A percentile compares a stretch with the other conserved stretches of the same genome.
Conservation (phyloP, 2,888 invertebrate genomes). For the Mimachlamys varia region DNA sequence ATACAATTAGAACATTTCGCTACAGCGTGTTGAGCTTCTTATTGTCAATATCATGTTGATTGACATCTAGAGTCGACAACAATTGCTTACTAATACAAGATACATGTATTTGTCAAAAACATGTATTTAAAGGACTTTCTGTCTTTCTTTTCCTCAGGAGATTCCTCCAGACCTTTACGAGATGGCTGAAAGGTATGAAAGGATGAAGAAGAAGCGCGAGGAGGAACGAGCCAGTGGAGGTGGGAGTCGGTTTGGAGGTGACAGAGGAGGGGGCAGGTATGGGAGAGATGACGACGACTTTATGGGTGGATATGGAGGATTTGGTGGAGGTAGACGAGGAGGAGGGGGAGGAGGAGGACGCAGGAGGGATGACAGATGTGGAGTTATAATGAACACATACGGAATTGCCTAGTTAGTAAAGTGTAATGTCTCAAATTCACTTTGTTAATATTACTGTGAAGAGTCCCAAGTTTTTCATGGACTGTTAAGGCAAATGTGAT, state of each 20-base stretch:
- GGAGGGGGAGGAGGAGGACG: constrained; percentile 62
- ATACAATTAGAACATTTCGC: too few relatives aligned
- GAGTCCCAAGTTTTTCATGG: neutral
- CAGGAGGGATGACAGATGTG: constrained; percentile 52
- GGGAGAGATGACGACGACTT: constrained; percentile 49
- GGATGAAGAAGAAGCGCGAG: constrained; percentile 69
- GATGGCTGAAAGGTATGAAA: constrained; percentile 90
- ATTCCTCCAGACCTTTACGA: constrained; percentile 89
- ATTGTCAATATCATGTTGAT: too few relatives aligned
- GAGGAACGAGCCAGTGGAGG: constrained; percentile 59
- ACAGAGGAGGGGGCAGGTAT: constrained; percentile 72
- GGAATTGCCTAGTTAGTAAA: constrained; percentile 58
- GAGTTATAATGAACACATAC: constrained; percentile 54
- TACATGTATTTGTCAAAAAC: neutral
- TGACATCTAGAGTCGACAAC: too few relatives aligned
- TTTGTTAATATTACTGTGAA: neutral
- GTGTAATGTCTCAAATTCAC: neutral
- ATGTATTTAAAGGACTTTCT: constrained; percentile 4
- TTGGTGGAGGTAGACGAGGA: constrained; percentile 54
- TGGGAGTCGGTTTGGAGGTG: constrained; percentile 44
- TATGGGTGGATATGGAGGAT: constrained; percentile 46
- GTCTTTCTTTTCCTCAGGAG: constrained; percentile 83
- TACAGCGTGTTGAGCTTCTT: too few relatives aligned
- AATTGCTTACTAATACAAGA: too few relatives aligned
- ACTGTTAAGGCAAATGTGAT: neutral